Base-by-base conservation (phyloP, 2,797 vertebrate species). In the Scarus forsteni region DNA sequence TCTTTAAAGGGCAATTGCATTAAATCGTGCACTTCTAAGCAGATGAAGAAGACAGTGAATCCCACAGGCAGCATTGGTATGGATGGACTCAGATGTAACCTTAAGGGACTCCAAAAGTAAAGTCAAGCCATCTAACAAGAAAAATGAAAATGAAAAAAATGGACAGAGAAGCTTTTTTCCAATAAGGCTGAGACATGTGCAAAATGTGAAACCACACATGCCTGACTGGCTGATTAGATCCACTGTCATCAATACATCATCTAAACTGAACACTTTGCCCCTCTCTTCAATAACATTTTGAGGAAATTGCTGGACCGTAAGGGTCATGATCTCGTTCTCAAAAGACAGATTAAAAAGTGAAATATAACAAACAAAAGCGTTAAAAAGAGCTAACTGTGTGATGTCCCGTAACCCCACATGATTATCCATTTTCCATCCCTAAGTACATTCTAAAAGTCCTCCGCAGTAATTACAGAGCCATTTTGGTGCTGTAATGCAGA, bases 381-480 rank as follows among this genome's bases (percentile, higher is more conserved):
- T 18, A 63, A 43, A 44, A 51, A 56, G 64, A 50, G 6, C 16
- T n/a, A n/a, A 38, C 7, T 10, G 51, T 38, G 42, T 55, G 57
- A 58, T 79, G 45, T 35, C 67, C 35, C 34, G 58, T 58, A 48
- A 70, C 60, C 50, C 36, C 16, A 2, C 70, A 43, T 69, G 66
- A 83, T 79, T 60, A 62, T 73, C 46, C 34, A 54, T 75, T 70
- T 72, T 74, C 52, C 73, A 36, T 55, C 49, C 43, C 42, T 15
- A 10, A 66, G 43, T 74, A 34, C 57, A 49, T 66, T 78, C 48
- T 55, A 57, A 63, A 61, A 39, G 63, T 67, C 50, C 49, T 38
- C 8, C 3, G 13, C 69, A 60, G 68, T 81, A 81, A 80, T 86
- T 81, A 71, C 57, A 77, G 59, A 46, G 52, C 75, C 58, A 50